Evolutionary conservation across 2,113 vertebrate genomes (phyloP).

Genomic region (Plecotus auritus): DNA sequence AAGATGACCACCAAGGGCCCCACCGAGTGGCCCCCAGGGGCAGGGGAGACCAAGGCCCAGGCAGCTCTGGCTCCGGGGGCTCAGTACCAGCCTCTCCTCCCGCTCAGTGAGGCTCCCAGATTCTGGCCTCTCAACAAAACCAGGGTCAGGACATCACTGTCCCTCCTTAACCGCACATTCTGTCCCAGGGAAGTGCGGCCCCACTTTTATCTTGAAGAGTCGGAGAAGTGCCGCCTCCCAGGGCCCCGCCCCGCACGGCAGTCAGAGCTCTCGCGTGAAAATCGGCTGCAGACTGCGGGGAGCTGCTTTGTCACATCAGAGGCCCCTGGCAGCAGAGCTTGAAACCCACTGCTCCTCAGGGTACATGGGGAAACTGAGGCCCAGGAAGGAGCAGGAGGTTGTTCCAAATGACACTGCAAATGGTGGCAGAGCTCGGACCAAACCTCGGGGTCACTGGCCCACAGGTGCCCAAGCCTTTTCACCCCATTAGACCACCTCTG

Average conservation of each 20-base stretch:
- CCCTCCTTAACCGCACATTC: rapidly evolving
- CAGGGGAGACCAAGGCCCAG: not conserved
- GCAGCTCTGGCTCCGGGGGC: not conserved
- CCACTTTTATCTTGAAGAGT: not conserved
- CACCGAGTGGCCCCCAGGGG: rapidly evolving
- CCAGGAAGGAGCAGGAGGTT: not conserved
- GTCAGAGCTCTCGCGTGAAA: too few species aligned
- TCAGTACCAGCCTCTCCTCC: not conserved
- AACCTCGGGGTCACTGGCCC: not conserved
- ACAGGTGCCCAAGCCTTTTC: not conserved
- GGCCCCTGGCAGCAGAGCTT: not conserved
- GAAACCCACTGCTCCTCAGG: not conserved
- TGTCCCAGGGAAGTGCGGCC: not conserved
- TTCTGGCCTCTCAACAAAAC: not conserved
- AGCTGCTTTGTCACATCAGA: not conserved
- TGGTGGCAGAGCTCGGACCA: not conserved
- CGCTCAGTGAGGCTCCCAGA: rapidly evolving
- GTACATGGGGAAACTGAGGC: not conserved
- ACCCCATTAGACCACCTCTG: not conserved
- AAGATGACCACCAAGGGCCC: rapidly evolving
- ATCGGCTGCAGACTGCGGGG: rapidly evolving
- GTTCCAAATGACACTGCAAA: not conserved
- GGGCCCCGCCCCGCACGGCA: not conserved
- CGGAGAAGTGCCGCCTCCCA: rapidly evolving
- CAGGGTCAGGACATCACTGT: not conserved